Percentiles rank a stretch among this genome's conserved stretches.
Evolutionary conservation across 2,888 invertebrate species (phyloP).

Genomic region (Cyrtodaria siliqua): DNA sequence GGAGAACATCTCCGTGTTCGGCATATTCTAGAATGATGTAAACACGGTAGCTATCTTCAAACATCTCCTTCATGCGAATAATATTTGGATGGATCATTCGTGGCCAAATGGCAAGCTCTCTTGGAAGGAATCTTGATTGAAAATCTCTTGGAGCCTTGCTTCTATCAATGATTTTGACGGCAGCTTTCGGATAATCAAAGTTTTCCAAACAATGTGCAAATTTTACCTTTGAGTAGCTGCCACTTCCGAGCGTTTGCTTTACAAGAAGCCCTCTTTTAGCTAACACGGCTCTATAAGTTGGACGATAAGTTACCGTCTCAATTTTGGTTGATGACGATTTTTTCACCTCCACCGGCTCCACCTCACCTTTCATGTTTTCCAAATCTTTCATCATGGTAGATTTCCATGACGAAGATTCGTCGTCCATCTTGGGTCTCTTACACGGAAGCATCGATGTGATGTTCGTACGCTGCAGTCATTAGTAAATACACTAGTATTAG

Average conservation of each 20-base stretch:
- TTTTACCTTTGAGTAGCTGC: slow-evolving; percentile 89
- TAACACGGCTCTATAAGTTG: slow-evolving; percentile 83
- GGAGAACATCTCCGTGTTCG: slow-evolving; percentile 85
- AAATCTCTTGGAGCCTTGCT: slow-evolving; percentile 92
- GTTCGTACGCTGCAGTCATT: slow-evolving; percentile 5
- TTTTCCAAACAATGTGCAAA: slow-evolving; percentile 88
- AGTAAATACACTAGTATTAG: neutral
- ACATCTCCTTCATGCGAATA: slow-evolving; percentile 91
- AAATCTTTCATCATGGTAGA: slow-evolving; percentile 70
- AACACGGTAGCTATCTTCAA: slow-evolving; percentile 89
- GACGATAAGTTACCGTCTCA: slow-evolving; percentile 75
- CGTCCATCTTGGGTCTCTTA: slow-evolving; percentile 68
- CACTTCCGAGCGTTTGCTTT: slow-evolving; percentile 83
- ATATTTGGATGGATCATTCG: slow-evolving; percentile 93
- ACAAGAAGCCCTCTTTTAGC: slow-evolving; percentile 82
- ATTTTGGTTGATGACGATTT: slow-evolving; percentile 63
- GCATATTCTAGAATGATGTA: slow-evolving; percentile 86
- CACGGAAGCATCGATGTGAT: slow-evolving; percentile 68
- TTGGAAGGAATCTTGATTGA: slow-evolving; percentile 92
- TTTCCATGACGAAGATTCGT: slow-evolving; percentile 60
- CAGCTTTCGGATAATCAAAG: slow-evolving; percentile 69
- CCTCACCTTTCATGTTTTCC: slow-evolving; percentile 76
- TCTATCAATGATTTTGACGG: slow-evolving; percentile 92
- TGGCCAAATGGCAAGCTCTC: slow-evolving; percentile 92
- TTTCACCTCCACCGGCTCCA: slow-evolving; percentile 76